Conservation (phyloP, 2,888 invertebrate genomes). For the Apamea monoglypha region DNA sequence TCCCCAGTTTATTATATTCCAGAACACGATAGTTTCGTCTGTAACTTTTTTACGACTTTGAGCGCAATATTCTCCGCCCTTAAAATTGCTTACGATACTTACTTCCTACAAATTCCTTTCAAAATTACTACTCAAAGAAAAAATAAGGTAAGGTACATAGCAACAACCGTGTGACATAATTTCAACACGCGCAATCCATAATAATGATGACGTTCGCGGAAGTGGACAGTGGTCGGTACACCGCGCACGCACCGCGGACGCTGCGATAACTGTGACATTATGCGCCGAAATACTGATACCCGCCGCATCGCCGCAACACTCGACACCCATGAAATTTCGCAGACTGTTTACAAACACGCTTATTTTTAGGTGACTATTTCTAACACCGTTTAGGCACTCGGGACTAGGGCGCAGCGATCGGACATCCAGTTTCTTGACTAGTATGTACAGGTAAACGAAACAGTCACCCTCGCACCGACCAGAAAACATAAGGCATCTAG, state of each 20-base stretch:
- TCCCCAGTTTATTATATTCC: conserved; percentile 15
- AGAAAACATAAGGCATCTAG: conserved; percentile 60
- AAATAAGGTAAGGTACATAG: conserved; percentile 44
- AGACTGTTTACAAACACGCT: conserved; percentile 69
- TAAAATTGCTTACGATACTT: conserved; percentile 35
- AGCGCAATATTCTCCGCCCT: conserved; percentile 25
- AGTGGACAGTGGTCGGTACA: conserved; percentile 69
- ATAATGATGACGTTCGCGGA: conserved; percentile 81
- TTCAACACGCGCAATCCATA: conserved; percentile 78
- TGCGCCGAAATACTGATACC: conserved; percentile 57
- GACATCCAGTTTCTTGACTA: conserved; percentile 15
- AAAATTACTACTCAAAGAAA: conserved; percentile 12
- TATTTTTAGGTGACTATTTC: conserved; percentile 67
- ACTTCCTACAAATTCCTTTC: conserved; percentile 9
- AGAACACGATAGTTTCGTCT: conserved; percentile 17
- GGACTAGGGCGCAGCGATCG: conserved; percentile 13
- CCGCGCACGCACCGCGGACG: conserved; percentile 40
- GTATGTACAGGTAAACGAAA: conserved; percentile 53
- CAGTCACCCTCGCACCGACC: conserved; percentile 28
- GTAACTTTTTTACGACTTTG: conserved; percentile 28
- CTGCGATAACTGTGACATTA: conserved; percentile 57
- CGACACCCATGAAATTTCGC: conserved; percentile 51
- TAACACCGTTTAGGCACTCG: conserved; percentile 40
- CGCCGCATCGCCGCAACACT: conserved; percentile 37
- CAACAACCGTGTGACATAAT: conserved; percentile 68